Base-by-base conservation (phyloP, 2,888 invertebrate species). In the Noctuana brunneofusca region DNA sequence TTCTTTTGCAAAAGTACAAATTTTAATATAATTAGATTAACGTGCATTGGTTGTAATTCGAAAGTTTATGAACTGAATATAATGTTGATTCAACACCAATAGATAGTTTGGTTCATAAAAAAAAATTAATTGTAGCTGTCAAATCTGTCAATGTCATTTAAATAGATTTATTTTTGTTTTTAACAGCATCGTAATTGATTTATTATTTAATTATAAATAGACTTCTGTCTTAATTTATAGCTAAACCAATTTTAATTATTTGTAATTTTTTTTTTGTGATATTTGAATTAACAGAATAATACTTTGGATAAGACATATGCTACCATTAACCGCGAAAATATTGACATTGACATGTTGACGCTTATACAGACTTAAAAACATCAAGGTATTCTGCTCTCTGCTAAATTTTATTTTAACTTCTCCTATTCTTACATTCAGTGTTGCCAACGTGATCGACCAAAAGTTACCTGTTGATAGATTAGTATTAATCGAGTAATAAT, bases 371-470 rank as follows among this genome's bases (percentile, higher is more conserved):
- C n/a, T n/a, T n/a, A n/a, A n/a, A n/a, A n/a, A n/a, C n/a, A n/a
- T n/a, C n/a, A n/a, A n/a, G n/a, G n/a, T n/a, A n/a, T n/a, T n/a
- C n/a, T n/a, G n/a, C n/a, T n/a, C n/a, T n/a, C n/a, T n/a, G n/a
- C n/a, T n/a, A n/a, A n/a, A n/a, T 49, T 22, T 20, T 48, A 12
- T 46, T 46, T 12, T 22, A 20, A 46, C 20, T 46, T n/a, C 4
- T 22, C 48, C 22, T 12, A n/a, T 30, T 30, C 30, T 22, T 27
- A 8, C 43, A 35, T 35, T 75, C 75, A 78, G 76, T 81, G 78
- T 78, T 79, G 75, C 79, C 80, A 73, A 68, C 66, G 60, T 72
- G 73, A 73, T 80, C 73, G 78, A 81, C 78, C 76, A 80, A 71
- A 68, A 71, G 69, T 72, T 73, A 75, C 69, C 69, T 77, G 72